Conservation (phyloP, 2,113 vertebrate species). For the Sylvietta virens region DNA sequence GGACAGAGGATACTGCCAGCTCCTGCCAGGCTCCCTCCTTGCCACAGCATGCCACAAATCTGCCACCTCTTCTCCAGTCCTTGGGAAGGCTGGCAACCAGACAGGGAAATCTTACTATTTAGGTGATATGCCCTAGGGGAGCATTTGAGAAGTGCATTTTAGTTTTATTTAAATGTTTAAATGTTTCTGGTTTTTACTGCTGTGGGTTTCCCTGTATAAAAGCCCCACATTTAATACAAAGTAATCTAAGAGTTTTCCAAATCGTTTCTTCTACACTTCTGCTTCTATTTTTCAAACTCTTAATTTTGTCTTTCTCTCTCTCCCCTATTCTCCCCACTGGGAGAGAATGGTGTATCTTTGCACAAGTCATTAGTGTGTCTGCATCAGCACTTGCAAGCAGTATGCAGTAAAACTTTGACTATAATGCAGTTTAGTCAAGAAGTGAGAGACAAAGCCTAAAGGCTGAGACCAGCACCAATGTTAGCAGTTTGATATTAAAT, state of each 20-base stretch:
- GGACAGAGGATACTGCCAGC: not conserved
- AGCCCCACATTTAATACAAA: not conserved
- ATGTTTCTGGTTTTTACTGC: not conserved
- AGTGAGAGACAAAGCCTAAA: not conserved
- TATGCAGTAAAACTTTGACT: not conserved
- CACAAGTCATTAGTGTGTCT: not conserved
- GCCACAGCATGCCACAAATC: not conserved
- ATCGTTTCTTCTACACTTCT: not conserved
- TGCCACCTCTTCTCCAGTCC: not conserved
- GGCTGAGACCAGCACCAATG: not conserved
- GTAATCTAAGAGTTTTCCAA: not conserved
- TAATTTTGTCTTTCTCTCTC: not conserved
- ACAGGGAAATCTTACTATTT: not conserved
- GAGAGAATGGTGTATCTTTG: not conserved
- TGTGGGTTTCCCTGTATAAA: not conserved
- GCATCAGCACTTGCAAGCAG: not conserved
- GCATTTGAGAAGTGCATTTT: not conserved
- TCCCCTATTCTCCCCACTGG: not conserved
- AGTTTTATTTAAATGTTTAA: constrained; percentile 24
- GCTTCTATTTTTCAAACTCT: not conserved
- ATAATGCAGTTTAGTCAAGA: not conserved
- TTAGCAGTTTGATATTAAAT: not conserved
- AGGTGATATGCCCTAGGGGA: not conserved
- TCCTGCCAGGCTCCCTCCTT: not conserved
- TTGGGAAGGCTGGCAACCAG: not conserved